Conservation (phyloP, 2,888 invertebrate species). For the Caenorhabditis drosophilae region DNA sequence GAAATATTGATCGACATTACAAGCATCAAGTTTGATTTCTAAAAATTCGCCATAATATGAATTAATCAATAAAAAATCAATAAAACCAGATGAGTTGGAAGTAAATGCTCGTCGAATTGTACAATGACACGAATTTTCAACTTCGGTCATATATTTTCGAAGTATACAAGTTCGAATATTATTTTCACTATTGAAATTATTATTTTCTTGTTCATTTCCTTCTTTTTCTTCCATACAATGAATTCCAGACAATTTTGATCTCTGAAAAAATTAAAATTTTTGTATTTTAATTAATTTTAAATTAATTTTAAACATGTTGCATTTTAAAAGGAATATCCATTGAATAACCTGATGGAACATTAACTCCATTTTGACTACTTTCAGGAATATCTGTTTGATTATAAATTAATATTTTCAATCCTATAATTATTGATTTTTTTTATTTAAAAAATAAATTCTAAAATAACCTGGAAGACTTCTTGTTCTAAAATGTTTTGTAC, state of each 20-base stretch:
- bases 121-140: conserved; percentile 61
- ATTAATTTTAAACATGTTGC: conserved; percentile 55
- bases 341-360: conserved; percentile 66
- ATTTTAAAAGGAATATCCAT: conserved; percentile 68
- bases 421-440: too few species aligned
- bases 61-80: not conserved
- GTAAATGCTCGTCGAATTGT: conserved; percentile 58
- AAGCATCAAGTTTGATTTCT: conserved; percentile 36
- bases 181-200: conserved; percentile 48
- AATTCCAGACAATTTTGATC: conserved; percentile 60
- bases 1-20: conserved; percentile 67
- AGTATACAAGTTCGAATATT: conserved; percentile 61
- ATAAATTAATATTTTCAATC: conserved; percentile 63
- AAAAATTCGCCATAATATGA: not conserved
- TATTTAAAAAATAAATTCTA: too few species aligned
- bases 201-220: conserved; percentile 42
- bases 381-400: conserved; percentile 67
- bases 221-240: conserved; percentile 59
- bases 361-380: conserved; percentile 63
- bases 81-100: conserved; percentile 32
- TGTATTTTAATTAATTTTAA: not conserved
- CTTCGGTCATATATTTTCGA: conserved; percentile 52
- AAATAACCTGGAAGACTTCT: conserved; percentile 59
- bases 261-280: conserved; percentile 51
- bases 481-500: conserved; percentile 61